Evolutionary conservation across 2,888 invertebrate species (phyloP), one percentile per base, ranked within the genome.

Genomic region (Melikaiella ostensackeni): DNA sequence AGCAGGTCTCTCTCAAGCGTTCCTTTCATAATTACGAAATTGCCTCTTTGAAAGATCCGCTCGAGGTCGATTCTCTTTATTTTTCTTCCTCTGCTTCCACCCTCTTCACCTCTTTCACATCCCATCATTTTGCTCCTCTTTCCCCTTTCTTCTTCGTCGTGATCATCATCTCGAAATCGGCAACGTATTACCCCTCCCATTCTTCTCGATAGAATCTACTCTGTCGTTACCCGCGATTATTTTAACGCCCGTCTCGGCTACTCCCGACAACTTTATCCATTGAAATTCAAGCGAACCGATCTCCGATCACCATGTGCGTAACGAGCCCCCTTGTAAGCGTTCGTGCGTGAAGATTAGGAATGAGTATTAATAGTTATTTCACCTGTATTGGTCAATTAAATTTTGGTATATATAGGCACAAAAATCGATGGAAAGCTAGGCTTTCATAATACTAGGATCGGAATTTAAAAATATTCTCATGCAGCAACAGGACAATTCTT

Each of bases 1-100:
- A 83, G 87, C 84, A 85, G 86, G 82, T 86, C 85, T 82, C 86
- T 82, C 85, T 84, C 83, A 81, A 83, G 83, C 83, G 80, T 75
- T 81, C 81, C 87, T 87, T 85, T 88, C 88, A 87, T 90, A 90
- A 90, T 90, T 90, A 89, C 90, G 86, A 90, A 90, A 90, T 90
- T 90, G 87, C 89, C 89, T 90, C 88, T 89, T 89, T 89, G 88
- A 89, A 86, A 87, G 87, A 89, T 86, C 87, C 88, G 87, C 86
- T 86, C 88, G 84, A 84, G 82, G 82, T 86, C 85, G 84, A 82
- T 84, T 86, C 84, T 82, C 82, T 82, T 84, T 84, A 77, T 74
- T 76, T 80, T 76, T 74, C 78, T 64, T 70, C 61, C 80, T 63
- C 75, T 75, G 70, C 78, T 76, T 79, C 73, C 76, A 74, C 63